A percentile compares a stretch with the other conserved stretches of the same genome.
Evolutionary conservation across 2,888 invertebrate species (phyloP).

Genomic region (Chrysina gloriosa): DNA sequence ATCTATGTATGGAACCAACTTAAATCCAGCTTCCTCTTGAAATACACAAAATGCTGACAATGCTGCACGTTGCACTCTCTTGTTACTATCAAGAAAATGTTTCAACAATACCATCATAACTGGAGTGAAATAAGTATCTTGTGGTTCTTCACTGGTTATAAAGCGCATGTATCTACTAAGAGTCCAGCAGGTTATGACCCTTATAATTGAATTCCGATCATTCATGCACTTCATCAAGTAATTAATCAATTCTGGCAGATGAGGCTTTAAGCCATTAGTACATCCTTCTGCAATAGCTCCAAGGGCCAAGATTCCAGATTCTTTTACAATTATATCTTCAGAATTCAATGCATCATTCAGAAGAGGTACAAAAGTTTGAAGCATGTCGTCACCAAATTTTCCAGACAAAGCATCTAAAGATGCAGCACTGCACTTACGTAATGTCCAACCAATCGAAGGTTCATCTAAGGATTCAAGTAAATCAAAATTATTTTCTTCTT

Average conservation of each 20-base stretch:
- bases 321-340: constrained; percentile 94
- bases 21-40: constrained; percentile 81
- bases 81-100: constrained; percentile 78
- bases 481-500: constrained; percentile 74
- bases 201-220: constrained; percentile 76
- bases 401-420: constrained; percentile 96
- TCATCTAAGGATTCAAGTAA: constrained; percentile 69
- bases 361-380: constrained; percentile 93
- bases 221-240: constrained; percentile 75
- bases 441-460: constrained; percentile 81
- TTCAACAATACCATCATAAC: constrained; percentile 77
- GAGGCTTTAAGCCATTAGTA: constrained; percentile 75
- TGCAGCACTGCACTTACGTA: constrained; percentile 98
- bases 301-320: constrained; percentile 91
- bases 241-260: constrained; percentile 76
- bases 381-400: constrained; percentile 93
- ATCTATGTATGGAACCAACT: constrained; percentile 77
- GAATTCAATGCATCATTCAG: constrained; percentile 96
- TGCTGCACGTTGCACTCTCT: constrained; percentile 82
- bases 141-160: constrained; percentile 73
- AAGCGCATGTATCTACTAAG: constrained; percentile 79
- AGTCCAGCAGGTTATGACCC: constrained; percentile 85
- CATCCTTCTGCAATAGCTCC: constrained; percentile 70
- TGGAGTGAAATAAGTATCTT: constrained; percentile 72
- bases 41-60: constrained; percentile 83